Conservation (phyloP, 2,113 vertebrate genomes). For the human (Homo sapiens) region DNA sequence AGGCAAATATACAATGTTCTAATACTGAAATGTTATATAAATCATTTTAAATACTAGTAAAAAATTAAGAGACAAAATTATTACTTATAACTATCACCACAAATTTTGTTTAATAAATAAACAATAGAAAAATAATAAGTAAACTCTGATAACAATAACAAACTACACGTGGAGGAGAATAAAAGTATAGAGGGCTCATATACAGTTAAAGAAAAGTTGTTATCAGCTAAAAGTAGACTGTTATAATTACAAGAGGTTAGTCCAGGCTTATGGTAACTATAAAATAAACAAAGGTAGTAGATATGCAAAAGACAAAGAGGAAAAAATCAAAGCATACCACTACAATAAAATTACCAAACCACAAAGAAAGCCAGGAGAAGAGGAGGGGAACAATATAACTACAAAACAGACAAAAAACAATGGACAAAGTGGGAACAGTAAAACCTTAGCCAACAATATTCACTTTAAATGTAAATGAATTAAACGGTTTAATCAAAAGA, state of each 20-base stretch:
- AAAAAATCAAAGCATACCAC: not conserved
- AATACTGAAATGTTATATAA: not conserved
- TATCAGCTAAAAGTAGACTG: not conserved
- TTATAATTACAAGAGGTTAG: not conserved
- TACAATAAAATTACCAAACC: not conserved
- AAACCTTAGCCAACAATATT: not conserved
- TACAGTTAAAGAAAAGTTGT: not conserved
- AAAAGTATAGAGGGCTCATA: not conserved
- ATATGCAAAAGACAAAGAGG: not conserved
- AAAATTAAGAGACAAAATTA: not conserved
- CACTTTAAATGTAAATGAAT: not conserved
- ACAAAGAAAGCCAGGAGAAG: not conserved
- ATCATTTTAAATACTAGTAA: not conserved
- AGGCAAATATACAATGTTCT: not conserved
- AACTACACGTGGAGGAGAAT: not conserved
- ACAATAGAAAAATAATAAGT: not conserved
- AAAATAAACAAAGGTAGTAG: not conserved
- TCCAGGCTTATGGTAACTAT: not conserved
- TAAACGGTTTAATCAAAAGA: not conserved
- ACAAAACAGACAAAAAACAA: not conserved
- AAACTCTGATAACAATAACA: not conserved
- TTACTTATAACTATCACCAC: not conserved
- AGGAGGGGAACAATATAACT: not conserved
- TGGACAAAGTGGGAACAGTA: not conserved
- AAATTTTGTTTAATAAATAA: not conserved